A percentile compares a stretch with the other conserved stretches of the same genome.
Conservation (phyloP, 2,888 invertebrate genomes). For the Priocnemis perturbator region DNA sequence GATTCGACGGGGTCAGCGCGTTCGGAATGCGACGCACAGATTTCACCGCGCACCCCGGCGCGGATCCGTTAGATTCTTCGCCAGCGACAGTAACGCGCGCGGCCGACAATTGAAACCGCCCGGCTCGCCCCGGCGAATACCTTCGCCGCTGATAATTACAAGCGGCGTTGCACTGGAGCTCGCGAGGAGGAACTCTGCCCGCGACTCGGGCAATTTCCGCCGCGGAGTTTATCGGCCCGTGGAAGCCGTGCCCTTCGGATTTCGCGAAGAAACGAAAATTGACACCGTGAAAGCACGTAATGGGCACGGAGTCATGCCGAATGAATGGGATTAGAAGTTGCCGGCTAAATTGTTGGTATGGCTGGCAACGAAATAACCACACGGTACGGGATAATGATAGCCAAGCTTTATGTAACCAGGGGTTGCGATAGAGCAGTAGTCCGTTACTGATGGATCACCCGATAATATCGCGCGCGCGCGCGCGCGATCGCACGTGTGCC, state of each 20-base stretch:
- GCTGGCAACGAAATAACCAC: constrained; percentile 33
- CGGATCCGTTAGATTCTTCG: no score
- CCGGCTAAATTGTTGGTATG: constrained; percentile 34
- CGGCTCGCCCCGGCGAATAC: no score
- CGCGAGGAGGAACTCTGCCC: no score
- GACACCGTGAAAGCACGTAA: constrained; percentile 7
- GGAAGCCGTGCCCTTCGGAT: background rate
- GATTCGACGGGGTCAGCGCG: no score
- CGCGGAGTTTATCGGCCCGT: background rate
- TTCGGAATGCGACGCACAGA: no score
- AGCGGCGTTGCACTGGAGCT: no score
- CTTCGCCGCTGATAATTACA: no score
- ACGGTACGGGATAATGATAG: constrained; percentile 37
- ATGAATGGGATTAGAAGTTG: constrained; percentile 23
- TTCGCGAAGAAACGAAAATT: constrained; percentile 7
- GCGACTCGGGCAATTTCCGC: no score
- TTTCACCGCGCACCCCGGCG: no score
- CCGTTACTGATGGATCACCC: constrained; percentile 44
- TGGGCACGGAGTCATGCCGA: constrained; percentile 10
- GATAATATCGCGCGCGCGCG: constrained; percentile 44
- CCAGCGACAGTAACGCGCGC: no score
- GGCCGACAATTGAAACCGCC: no score
- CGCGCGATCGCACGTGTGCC: background rate
- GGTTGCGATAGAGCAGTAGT: constrained; percentile 37
- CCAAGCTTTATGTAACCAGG: constrained; percentile 38